These are phyloP conservation scores for Engraulis encrasicolus DNA, from an alignment of 2,113 vertebrate species.

Conservation along the genomic window DNA sequence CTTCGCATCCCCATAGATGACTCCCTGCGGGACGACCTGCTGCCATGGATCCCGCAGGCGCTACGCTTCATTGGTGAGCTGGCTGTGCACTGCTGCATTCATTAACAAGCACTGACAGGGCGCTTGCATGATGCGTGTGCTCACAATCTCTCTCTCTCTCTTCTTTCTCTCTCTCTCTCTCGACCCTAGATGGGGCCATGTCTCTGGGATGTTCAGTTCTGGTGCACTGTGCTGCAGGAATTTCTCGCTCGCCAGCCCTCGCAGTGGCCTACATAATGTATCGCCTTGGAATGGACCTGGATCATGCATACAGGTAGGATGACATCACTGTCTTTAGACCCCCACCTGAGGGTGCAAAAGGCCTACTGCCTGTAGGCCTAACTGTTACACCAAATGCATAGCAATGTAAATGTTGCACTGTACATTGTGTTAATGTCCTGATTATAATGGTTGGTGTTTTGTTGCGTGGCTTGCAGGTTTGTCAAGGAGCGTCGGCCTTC, in stretches of 20 bases:
- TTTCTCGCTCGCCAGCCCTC: slow-evolving; percentile 80
- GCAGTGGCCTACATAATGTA: slow-evolving; percentile 82
- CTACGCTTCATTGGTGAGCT: slow-evolving; percentile 78
- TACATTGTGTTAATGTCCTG: too few species aligned
- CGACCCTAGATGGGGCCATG: slow-evolving; percentile 70
- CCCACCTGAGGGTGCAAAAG: not conserved
- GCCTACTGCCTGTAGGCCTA: not conserved
- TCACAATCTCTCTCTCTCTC: not conserved
- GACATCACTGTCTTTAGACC: not conserved
- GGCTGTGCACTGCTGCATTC: slow-evolving; percentile 22
- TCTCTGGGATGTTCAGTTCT: slow-evolving; percentile 73
- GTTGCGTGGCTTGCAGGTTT: slow-evolving; percentile 65
- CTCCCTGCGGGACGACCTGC: slow-evolving; percentile 78
- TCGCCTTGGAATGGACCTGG: slow-evolving; percentile 73
- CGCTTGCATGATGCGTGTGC: not conserved
- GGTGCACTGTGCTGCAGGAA: slow-evolving; percentile 81
- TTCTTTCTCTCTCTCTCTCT: slow-evolving; percentile 21
- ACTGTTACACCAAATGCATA: not conserved
- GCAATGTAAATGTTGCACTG: too few species aligned
- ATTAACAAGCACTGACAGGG: slow-evolving; percentile 2
- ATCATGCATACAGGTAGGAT: slow-evolving; percentile 82
- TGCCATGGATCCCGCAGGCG: slow-evolving; percentile 80
- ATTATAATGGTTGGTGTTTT: not conserved
- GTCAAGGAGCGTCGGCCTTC: slow-evolving; percentile 81
- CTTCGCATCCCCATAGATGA: slow-evolving; percentile 81